Base-by-base conservation (phyloP, 2,113 vertebrate genomes). In the Phasianus colchicus region DNA sequence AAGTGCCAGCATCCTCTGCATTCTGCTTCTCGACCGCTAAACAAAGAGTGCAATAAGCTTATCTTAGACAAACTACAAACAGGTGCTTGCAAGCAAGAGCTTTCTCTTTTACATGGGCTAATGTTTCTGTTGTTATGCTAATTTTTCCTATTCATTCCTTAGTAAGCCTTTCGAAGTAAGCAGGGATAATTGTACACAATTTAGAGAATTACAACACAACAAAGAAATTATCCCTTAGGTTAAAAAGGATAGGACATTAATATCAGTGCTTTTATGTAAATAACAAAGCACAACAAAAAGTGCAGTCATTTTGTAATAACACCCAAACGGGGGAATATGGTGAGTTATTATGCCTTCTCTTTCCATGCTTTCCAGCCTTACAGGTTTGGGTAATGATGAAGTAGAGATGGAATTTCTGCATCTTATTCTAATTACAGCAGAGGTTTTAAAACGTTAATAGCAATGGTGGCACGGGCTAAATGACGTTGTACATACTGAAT, bases 131-230 rank as follows among this genome's bases (percentile, higher is more conserved):
- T 97, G 93, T 93, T 96, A 96, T 95, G 94, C 66, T 97, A 97
- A 97, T 98, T 95, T 82, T 82, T 90, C 65, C 93, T 96, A 86
- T 94, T 97, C 89, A 95, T 96, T 95, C 93, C 78, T 92, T 94
- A 61, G 77, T 85, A 92, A 92, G 86, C 57, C 91, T 87, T 92
- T 95, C 92, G 93, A 85, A 95, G 73, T 66, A 90, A 97, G 61
- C 74, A 78, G 71, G 79, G 78, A 83, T 96, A 97, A 97, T 97
- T 96, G 66, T 47, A 90, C 72, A 78, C 93, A 79, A 95, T 97
- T 97, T 94, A 91, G 60, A 81, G 30, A 29, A 64, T 82, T 93
- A 60, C 69, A 94, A 57, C 21, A 36, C 58, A 88, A 87, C 48
- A 88, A 93, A 93, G 82, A 73, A 84, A 92, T 87, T 66, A 52